Base-by-base conservation (phyloP, 2,888 invertebrate species). In the Heliconius hortense region DNA sequence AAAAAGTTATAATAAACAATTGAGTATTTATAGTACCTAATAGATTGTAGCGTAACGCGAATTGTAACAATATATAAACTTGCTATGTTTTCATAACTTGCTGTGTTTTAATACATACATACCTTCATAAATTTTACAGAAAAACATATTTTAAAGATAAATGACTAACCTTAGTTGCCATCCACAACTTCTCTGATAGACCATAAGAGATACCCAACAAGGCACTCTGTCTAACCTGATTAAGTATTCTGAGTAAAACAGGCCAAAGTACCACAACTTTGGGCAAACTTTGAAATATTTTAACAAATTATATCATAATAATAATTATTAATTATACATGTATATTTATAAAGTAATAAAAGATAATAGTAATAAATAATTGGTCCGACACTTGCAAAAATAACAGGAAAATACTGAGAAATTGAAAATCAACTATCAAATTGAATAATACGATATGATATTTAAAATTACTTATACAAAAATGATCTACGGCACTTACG, bases 351-450 rank as follows among this genome's bases (percentile, higher is more conserved):
- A 28, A 62, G 10, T 62, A 10, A 63, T 63, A 31, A 63, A 11
- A 63, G 31, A 63, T 63, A 31, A 35, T 63, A 31, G 8, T 63
- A 63, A 63, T 63, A 63, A 63, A 31, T 63, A 60, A 26, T 26
- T 60, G 15, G 15, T 60, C 15, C 15, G 60, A 28, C 26, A 31
- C 21, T 63, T 63, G 31, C 31, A 31, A 63, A 63, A 63, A 63
- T 31, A 63, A 63, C 63, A 63, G 63, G 63, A 63, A 63, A 63
- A 63, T 63, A 63, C 31, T 21, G 5, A 13, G 60, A 63, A 21
- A 63, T 28, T 10, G 26, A 13, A 13, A 31, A 21, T 18, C 21
- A n/a, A 63, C 31, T 31, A 63, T 63, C 31, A 31, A 31, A 1
- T 35, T 31, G 63, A 10, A 10, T 63, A 21, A 35, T 3, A 63